These are phyloP conservation scores for Gallinago paraguaiae DNA, from an alignment of 2,113 vertebrate genomes.

Conservation along the genomic window DNA sequence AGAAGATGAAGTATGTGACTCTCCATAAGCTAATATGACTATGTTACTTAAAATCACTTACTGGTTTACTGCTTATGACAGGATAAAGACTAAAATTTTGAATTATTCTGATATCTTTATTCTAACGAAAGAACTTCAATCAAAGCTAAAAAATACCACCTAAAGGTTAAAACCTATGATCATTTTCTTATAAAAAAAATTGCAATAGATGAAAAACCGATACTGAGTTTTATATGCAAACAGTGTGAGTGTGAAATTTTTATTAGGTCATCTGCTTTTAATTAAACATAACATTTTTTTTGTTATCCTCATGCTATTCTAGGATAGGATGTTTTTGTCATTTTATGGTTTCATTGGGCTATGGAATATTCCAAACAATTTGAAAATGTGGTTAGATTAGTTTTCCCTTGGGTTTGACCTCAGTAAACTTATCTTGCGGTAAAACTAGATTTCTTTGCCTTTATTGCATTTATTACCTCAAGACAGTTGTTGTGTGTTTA, in stretches of 20 bases:
- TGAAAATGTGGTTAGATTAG: conserved; percentile 59
- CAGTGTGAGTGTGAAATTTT: conserved; percentile 2
- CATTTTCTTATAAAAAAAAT: background rate
- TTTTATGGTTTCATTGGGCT: conserved; percentile 58
- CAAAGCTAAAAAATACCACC: background rate
- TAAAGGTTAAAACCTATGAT: background rate
- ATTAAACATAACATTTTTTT: conserved; percentile 28
- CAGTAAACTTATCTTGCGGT: conserved; percentile 53
- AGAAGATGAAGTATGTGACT: background rate
- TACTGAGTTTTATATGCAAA: background rate
- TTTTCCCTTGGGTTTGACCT: conserved; percentile 56
- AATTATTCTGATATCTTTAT: background rate
- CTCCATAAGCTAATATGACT: background rate
- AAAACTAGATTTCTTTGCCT: background rate
- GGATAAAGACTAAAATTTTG: background rate
- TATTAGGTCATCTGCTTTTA: conserved; percentile 50
- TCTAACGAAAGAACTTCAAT: background rate
- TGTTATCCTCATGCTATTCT: conserved; percentile 42
- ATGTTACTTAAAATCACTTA: background rate
- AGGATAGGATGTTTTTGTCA: conserved; percentile 61
- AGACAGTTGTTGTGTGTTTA: background rate
- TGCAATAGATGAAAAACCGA: background rate
- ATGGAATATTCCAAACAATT: conserved; percentile 47
- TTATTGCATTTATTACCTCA: background rate
- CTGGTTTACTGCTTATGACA: background rate